Base-by-base conservation (phyloP, 2,888 invertebrate species). In the Andricus curvator region DNA sequence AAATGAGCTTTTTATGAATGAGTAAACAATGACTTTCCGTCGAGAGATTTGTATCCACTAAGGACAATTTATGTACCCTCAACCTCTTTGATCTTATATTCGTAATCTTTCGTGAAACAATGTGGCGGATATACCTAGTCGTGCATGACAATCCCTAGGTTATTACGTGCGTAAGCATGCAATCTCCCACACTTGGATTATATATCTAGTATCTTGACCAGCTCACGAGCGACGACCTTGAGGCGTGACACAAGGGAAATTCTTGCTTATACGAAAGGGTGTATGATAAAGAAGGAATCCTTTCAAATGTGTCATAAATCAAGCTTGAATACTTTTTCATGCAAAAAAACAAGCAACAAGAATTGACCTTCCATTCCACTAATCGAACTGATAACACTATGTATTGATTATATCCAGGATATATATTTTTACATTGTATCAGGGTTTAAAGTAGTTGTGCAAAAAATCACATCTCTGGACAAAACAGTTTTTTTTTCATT, bases 141-240 rank as follows among this genome's bases (percentile, higher is more conserved):
- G 82, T 78, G 78, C 82, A 81, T 81, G 78, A 80, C 79, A 70
- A 78, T 77, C 78, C 41, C 20, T 33, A 65, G 48, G 66, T 33
- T 37, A 65, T 65, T 64, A 51, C 64, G 29, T 37, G 44, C 29
- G 51, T 51, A 65, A n/a, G n/a, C 33, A 66, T 65, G 41, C 64
- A 74, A 80, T 78, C 83, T 78, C 83, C 83, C 81, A 83, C 83
- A 83, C 83, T 81, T 25, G 65, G 41, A 77, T 68, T 48, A 48
- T 17, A 4, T 80, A 65, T 33, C 78, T 83, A 78, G 67, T 76
- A 78, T 79, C 78, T 74, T 51, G 51, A 56, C 33, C 56, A 33
- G 51, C 56, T 48, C 77, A 62, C 77, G 77, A 79, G 29, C 68
- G 79, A 81, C 79, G 83, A 83, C 83, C 83, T 83, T 83, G 81